Conservation (phyloP, 92 coral and sea anemone species). For the Diadumene lineata region DNA sequence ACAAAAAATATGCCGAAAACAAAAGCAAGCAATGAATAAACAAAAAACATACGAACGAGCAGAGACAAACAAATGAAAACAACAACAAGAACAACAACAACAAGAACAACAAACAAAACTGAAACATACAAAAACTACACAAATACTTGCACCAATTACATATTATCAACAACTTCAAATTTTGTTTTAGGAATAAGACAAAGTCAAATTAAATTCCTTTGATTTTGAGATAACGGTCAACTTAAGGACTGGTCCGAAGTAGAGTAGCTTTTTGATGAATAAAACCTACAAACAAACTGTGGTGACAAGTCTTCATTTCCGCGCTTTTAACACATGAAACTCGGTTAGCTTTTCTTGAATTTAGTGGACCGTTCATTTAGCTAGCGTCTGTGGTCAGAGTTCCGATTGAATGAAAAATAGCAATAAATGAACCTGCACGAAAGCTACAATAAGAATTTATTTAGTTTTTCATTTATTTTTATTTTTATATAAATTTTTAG, state of each 20-base stretch:
- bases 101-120: neutral
- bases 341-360: neutral
- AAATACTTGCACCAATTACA: neutral
- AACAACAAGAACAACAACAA: neutral
- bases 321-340: neutral
- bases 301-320: neutral
- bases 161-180: neutral
- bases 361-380: neutral
- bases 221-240: neutral
- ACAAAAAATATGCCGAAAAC: too few relatives aligned
- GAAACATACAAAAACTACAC: neutral
- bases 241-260: neutral
- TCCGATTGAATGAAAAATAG: neutral
- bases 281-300: neutral
- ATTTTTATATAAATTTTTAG: too few relatives aligned
- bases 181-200: neutral
- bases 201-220: conserved; percentile 2
- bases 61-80: neutral
- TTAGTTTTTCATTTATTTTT: too few relatives aligned
- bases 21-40: neutral
- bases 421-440: neutral
- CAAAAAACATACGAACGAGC: neutral
- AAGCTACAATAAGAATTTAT: too few relatives aligned
- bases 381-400: neutral
- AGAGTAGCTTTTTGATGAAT: neutral